A percentile compares a stretch with the other conserved stretches of the same genome.
These are phyloP conservation scores for Drosophila parvula DNA, from an alignment of 1,140 invertebrate species.

Conservation along the genomic window DNA sequence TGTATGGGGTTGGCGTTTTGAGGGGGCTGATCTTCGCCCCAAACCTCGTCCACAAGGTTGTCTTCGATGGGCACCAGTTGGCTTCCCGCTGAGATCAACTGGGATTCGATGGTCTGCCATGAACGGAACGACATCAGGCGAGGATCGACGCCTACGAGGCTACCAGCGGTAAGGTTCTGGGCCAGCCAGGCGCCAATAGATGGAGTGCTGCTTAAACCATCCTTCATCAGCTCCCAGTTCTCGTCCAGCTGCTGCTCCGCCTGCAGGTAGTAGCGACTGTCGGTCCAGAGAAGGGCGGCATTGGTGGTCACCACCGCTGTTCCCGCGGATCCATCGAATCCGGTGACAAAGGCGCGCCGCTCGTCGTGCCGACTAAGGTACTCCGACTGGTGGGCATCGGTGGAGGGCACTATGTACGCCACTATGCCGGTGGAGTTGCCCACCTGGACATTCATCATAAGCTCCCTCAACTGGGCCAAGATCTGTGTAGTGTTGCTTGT, in stretches of 20 bases:
- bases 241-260: slow-evolving; percentile 88
- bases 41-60: slow-evolving; percentile 93
- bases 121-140: slow-evolving; percentile 89
- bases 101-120: slow-evolving; percentile 89
- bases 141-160: slow-evolving; percentile 93
- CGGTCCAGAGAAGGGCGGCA: slow-evolving; percentile 96
- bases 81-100: slow-evolving; percentile 71
- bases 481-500: slow-evolving; percentile 70
- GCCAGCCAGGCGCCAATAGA: slow-evolving; percentile 90
- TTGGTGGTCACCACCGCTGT: slow-evolving; percentile 93
- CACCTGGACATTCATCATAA: slow-evolving; percentile 54
- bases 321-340: slow-evolving; percentile 95
- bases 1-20: slow-evolving; percentile 87
- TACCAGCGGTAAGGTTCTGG: slow-evolving; percentile 89
- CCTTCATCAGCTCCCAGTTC: slow-evolving; percentile 91
- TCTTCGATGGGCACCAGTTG: slow-evolving; percentile 88
- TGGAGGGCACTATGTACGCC: slow-evolving; percentile 93
- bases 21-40: slow-evolving; percentile 86
- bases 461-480: slow-evolving; percentile 57
- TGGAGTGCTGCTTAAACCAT: slow-evolving; percentile 87
- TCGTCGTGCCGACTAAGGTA: slow-evolving; percentile 94
- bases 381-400: slow-evolving; percentile 95
- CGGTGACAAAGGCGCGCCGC: slow-evolving; percentile 92
- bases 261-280: slow-evolving; percentile 97
- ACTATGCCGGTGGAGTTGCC: slow-evolving; percentile 38